Evolutionary conservation across 1,140 invertebrate species (phyloP).

Genomic region (Aricia agestis): DNA sequence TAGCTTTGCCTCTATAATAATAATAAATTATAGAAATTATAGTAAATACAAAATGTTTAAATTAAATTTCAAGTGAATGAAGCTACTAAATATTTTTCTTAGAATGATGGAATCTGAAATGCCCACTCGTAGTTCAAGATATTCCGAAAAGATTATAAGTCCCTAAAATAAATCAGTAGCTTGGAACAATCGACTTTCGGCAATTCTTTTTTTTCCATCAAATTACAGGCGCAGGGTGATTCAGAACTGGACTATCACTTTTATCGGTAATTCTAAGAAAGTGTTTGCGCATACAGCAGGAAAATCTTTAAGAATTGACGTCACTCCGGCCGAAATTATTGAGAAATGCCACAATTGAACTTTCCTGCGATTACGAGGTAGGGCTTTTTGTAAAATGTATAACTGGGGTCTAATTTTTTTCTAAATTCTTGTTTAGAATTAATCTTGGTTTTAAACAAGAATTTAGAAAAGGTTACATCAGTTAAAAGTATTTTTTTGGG

Average conservation of each 20-base stretch:
- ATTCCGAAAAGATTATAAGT: not conserved
- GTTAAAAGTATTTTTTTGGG: no score
- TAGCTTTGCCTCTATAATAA: no score
- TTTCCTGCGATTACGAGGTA: no score
- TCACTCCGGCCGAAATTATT: not conserved
- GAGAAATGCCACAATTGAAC: no score
- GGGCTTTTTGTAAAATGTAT: no score
- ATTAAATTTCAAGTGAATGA: no score
- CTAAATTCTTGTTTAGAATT: no score
- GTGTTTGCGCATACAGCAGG: conserved; percentile 5
- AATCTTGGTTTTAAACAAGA: no score
- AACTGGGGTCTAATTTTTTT: no score
- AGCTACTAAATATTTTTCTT: not conserved
- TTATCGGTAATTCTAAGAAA: conserved; percentile 6
- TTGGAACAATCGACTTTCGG: not conserved
- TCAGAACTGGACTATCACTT: conserved; percentile 13
- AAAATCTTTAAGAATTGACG: conserved; percentile 10
- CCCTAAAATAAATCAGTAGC: not conserved
- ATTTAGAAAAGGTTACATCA: no score
- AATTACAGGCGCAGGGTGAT: conserved; percentile 3
- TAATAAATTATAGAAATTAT: no score
- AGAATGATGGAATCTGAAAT: not conserved
- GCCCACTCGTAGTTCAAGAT: not conserved
- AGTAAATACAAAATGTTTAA: no score
- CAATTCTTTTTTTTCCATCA: not conserved